Percentiles rank a stretch among this genome's conserved stretches.
These are phyloP conservation scores for Leptothorax acervorum DNA, from an alignment of 2,888 invertebrate genomes.

Conservation along the genomic window DNA sequence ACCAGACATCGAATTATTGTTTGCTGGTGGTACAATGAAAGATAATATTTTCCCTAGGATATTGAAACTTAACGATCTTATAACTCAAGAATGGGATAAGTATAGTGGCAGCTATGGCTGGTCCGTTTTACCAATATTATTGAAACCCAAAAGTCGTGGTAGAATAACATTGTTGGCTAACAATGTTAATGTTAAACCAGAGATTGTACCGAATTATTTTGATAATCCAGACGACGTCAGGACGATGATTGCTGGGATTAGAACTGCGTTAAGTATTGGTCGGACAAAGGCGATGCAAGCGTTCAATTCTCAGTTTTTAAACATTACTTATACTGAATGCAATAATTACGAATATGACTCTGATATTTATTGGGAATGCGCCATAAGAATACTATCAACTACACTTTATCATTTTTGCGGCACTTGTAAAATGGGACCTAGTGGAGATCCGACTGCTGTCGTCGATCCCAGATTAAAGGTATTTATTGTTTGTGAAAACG, in stretches of 20 bases:
- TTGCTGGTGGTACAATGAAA: conserved; percentile 87
- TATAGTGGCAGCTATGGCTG: conserved; percentile 87
- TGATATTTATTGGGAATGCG: conserved; percentile 90
- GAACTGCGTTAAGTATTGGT: conserved; percentile 87
- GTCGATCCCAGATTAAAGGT: conserved; percentile 88
- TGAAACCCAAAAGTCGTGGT: conserved; percentile 90
- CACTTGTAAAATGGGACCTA: conserved; percentile 90
- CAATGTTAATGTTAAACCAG: conserved; percentile 89
- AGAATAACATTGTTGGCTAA: conserved; percentile 88
- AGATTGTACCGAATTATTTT: conserved; percentile 90
- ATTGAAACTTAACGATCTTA: conserved; percentile 88
- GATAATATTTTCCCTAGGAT: conserved; percentile 85
- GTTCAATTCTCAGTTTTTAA: conserved; percentile 87
- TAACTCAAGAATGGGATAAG: conserved; percentile 86
- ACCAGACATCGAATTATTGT: conserved; percentile 89
- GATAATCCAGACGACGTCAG: conserved; percentile 88
- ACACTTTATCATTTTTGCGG: conserved; percentile 90
- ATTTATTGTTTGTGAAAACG: not conserved
- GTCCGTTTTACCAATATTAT: conserved; percentile 88
- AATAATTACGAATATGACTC: conserved; percentile 87
- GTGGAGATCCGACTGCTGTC: conserved; percentile 87
- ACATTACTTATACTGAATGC: conserved; percentile 87
- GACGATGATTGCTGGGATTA: conserved; percentile 88
- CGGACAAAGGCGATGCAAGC: conserved; percentile 88
- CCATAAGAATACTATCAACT: conserved; percentile 89